phyloP scores from a whole-genome alignment of 2,888 invertebrate genomes.

The Patella ulyssiponensis region DNA sequence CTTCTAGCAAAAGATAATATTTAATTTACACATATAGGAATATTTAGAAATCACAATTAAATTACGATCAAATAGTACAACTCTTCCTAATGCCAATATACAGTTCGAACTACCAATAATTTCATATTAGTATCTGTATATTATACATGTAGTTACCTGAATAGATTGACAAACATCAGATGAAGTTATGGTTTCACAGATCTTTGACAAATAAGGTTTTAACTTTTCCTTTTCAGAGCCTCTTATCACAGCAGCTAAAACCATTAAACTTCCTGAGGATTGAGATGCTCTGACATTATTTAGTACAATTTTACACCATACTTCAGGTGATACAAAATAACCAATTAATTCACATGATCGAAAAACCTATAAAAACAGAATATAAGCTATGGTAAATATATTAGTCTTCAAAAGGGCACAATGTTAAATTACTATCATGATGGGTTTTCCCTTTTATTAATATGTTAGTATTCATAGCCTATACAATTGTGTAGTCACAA shows the following conservation, averaged over 20 bases:
- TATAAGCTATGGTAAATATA: not conserved
- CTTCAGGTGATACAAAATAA: constrained; percentile 81
- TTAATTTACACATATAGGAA: no score
- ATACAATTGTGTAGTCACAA: not conserved
- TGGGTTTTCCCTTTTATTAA: no score
- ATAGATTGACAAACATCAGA: constrained; percentile 76
- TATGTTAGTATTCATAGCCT: not conserved
- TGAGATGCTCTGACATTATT: constrained; percentile 49
- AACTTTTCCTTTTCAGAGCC: constrained; percentile 67
- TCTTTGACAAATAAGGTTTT: constrained; percentile 74
- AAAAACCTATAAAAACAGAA: constrained; percentile 75
- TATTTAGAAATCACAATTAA: no score
- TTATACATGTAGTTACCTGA: constrained; percentile 50
- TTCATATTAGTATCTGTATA: no score
- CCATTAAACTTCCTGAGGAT: constrained; percentile 60
- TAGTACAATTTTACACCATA: constrained; percentile 78
- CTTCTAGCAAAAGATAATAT: no score
- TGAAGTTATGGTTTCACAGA: constrained; percentile 77
- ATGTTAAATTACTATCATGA: no score
- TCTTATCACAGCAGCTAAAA: constrained; percentile 61
- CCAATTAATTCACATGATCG: constrained; percentile 82
- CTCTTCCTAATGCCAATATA: no score
- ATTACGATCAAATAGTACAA: no score
- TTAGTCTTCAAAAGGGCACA: no score
- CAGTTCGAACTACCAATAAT: no score